Percentiles rank a stretch among this genome's conserved stretches.
Conservation (phyloP, 2,888 invertebrate species). For the Parochlus steinenii region DNA sequence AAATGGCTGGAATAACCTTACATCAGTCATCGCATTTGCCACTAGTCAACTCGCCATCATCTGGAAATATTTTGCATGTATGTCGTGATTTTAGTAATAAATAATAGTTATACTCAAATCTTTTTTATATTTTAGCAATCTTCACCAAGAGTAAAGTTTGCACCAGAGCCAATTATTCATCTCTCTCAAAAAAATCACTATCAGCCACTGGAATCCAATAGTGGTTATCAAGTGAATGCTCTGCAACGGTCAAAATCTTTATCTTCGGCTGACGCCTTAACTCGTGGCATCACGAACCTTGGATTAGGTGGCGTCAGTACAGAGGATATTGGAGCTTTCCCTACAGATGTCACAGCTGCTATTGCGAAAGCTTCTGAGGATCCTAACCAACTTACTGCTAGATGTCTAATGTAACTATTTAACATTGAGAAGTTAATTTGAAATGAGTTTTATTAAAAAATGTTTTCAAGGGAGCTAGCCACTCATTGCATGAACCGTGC, state of each 20-base stretch:
- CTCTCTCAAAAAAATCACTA: neutral
- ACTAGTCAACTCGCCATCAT: slow-evolving; percentile 45
- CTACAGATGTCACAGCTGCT: slow-evolving; percentile 52
- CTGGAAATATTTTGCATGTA: slow-evolving; percentile 51
- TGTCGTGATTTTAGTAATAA: slow-evolving; percentile 12
- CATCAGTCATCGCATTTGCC: slow-evolving; percentile 22
- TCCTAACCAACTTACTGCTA: slow-evolving; percentile 57
- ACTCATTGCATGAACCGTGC: slow-evolving; percentile 64
- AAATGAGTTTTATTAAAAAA: too few relatives aligned
- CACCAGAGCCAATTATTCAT: slow-evolving; percentile 22
- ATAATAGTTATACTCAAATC: neutral
- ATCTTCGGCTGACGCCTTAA: slow-evolving; percentile 56
- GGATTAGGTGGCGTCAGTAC: slow-evolving; percentile 49
- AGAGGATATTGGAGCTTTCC: slow-evolving; percentile 59
- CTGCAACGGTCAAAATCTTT: slow-evolving; percentile 65
- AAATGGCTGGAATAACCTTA: slow-evolving; percentile 17
- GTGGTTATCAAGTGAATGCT: slow-evolving; percentile 2
- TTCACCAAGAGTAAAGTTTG: slow-evolving; percentile 27
- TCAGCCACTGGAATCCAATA: neutral
- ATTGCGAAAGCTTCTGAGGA: slow-evolving; percentile 65
- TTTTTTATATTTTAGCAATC: slow-evolving; percentile 13
- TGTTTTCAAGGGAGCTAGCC: too few relatives aligned
- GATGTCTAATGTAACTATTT: slow-evolving; percentile 70
- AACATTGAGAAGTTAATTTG: too few relatives aligned
- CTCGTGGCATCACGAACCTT: slow-evolving; percentile 48